Evolutionary conservation across 2,113 vertebrate species (phyloP).

Genomic region (Engraulis encrasicolus): DNA sequence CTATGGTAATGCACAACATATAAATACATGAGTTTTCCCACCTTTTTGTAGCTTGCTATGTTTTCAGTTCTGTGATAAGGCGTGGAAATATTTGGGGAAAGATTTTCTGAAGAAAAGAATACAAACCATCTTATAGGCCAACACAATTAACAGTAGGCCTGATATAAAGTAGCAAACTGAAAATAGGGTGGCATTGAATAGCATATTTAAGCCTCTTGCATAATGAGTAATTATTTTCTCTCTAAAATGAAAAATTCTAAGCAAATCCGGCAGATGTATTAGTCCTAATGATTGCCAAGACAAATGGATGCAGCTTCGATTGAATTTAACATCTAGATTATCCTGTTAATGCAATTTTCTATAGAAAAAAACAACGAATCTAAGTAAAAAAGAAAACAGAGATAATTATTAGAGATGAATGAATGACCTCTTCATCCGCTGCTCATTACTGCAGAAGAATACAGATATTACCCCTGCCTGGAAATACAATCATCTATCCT

Average conservation of each 20-base stretch:
- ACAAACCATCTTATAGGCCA: background rate
- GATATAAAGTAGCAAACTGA: background rate
- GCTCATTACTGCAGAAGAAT: conserved; percentile 52
- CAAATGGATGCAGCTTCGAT: conserved; percentile 53
- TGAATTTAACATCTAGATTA: conserved; percentile 57
- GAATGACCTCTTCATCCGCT: conserved; percentile 50
- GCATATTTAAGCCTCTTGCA: conserved; percentile 43
- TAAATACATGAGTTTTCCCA: conserved; percentile 15
- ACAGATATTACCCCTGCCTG: conserved; percentile 47
- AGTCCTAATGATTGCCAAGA: conserved; percentile 56
- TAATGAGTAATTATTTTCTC: conserved; percentile 49
- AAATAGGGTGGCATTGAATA: background rate
- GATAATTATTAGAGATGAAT: conserved; percentile 62
- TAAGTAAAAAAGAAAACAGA: conserved; percentile 57
- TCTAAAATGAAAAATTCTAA: conserved; percentile 56
- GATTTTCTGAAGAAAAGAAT: conserved; percentile 21
- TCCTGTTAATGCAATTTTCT: conserved; percentile 57
- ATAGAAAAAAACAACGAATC: conserved; percentile 45
- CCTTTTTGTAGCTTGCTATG: too few relatives aligned
- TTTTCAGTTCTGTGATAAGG: conserved; percentile 18
- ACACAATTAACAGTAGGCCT: background rate
- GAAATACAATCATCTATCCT: conserved; percentile 39
- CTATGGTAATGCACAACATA: conserved; percentile 26
- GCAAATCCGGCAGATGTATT: conserved; percentile 55
- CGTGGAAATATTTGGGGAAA: conserved; percentile 26